These are phyloP conservation scores for Achlya flavicornis DNA, from an alignment of 2,888 invertebrate genomes.

Conservation along the genomic window DNA sequence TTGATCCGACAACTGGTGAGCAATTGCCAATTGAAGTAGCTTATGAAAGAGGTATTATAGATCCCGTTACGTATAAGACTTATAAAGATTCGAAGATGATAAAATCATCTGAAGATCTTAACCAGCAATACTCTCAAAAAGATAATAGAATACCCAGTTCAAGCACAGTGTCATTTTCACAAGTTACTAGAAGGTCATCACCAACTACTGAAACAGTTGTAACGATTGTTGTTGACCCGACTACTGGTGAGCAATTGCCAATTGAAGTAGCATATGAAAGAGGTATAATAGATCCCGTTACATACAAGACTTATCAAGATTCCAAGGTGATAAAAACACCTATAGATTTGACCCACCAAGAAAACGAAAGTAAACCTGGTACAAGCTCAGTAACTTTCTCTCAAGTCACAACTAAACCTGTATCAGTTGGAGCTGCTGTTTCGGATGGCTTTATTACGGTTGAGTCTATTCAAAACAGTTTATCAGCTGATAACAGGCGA, in stretches of 20 bases:
- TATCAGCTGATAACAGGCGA: slow-evolving; percentile 66
- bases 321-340: slow-evolving; percentile 27
- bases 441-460: slow-evolving; percentile 82
- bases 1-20: slow-evolving; percentile 89
- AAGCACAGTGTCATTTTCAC: slow-evolving; percentile 39
- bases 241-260: slow-evolving; percentile 88
- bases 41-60: slow-evolving; percentile 83
- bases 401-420: slow-evolving; percentile 73
- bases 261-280: slow-evolving; percentile 86
- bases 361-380: slow-evolving; percentile 31
- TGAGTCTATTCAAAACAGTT: slow-evolving; percentile 77
- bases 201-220: slow-evolving; percentile 56
- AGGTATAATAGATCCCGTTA: slow-evolving; percentile 73
- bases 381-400: slow-evolving; percentile 48
- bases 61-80: slow-evolving; percentile 53
- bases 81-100: slow-evolving; percentile 37
- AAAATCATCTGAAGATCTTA: slow-evolving; percentile 22
- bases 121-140: slow-evolving; percentile 23
- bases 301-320: slow-evolving; percentile 46
- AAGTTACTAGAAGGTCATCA: slow-evolving; percentile 35
- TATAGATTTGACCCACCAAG: slow-evolving; percentile 16
- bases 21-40: slow-evolving; percentile 87
- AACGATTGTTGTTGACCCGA: slow-evolving; percentile 84
- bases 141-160: slow-evolving; percentile 33
- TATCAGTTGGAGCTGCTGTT: slow-evolving; percentile 85